phyloP scores from a whole-genome alignment of 2,888 invertebrate species.

The Noctua comes region DNA sequence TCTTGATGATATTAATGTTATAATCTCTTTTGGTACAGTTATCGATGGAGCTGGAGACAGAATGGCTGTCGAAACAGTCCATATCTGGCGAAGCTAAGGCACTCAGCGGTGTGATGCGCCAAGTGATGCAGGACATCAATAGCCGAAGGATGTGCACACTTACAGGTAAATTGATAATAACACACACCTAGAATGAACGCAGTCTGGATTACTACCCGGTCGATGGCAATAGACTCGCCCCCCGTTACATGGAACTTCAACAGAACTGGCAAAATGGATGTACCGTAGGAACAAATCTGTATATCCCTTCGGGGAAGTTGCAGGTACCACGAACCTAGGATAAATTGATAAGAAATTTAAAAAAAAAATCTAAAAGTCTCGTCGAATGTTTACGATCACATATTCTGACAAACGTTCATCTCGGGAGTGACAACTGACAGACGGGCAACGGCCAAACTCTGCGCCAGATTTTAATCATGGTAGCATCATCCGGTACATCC shows the following conservation, averaged over 20 bases:
- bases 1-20: background rate
- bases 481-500: conserved; percentile 15
- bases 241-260: background rate
- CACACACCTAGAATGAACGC: background rate
- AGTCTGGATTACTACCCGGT: background rate
- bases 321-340: background rate
- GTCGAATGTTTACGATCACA: conserved; percentile 3
- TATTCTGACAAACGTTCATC: background rate
- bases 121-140: conserved; percentile 93
- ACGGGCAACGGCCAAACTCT: background rate
- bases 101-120: conserved; percentile 91
- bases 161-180: conserved; percentile 86
- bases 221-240: too few species aligned
- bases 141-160: conserved; percentile 92
- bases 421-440: conserved; percentile 2
- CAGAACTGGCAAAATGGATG: background rate
- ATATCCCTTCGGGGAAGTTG: background rate
- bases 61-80: conserved; percentile 92
- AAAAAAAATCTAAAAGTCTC: background rate
- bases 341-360: conserved; percentile 4
- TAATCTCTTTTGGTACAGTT: conserved; percentile 82
- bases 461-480: conserved; percentile 18
- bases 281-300: background rate
- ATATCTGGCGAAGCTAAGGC: conserved; percentile 89
- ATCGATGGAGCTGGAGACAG: conserved; percentile 93